Conservation (phyloP, 2,888 invertebrate genomes). For the Anthrax anthrax region DNA sequence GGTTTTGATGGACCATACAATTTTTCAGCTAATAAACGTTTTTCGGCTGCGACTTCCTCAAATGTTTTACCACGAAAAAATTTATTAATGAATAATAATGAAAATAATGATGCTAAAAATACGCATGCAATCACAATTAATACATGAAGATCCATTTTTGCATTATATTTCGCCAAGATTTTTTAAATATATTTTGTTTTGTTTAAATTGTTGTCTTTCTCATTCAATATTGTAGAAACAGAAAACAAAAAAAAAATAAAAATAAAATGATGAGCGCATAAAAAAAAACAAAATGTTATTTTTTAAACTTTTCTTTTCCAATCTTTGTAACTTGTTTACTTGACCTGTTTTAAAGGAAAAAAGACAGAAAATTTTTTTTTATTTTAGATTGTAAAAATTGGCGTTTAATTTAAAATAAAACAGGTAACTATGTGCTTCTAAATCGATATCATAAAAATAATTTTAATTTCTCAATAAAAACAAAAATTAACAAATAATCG, state of each 20-base stretch:
- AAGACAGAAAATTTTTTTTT: too few species aligned
- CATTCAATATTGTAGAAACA: too few species aligned
- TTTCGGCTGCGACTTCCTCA: conserved; percentile 33
- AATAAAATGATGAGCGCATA: too few species aligned
- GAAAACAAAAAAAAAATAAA: not conserved
- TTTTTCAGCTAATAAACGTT: conserved; percentile 30
- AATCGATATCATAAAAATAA: too few species aligned
- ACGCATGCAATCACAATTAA: conserved; percentile 33
- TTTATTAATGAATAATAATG: conserved; percentile 32
- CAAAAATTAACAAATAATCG: too few species aligned
- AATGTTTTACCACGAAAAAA: conserved; percentile 33
- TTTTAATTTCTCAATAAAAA: too few species aligned
- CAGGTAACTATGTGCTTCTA: too few species aligned
- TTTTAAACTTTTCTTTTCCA: too few species aligned
- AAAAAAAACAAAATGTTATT: too few species aligned
- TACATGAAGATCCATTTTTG: conserved; percentile 31
- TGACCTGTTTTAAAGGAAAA: not conserved
- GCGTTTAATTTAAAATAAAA: too few species aligned
- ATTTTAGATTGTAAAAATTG: too few species aligned
- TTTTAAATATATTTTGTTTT: not conserved
- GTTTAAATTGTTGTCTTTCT: too few species aligned
- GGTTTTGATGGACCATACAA: conserved; percentile 27
- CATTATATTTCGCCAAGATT: not conserved
- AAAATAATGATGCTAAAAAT: conserved; percentile 30
- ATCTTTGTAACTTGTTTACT: not conserved